Evolutionary conservation across 2,797 vertebrate genomes (phyloP), one percentile per base, ranked within the genome.

Genomic region (Cryptoprocta ferox): DNA sequence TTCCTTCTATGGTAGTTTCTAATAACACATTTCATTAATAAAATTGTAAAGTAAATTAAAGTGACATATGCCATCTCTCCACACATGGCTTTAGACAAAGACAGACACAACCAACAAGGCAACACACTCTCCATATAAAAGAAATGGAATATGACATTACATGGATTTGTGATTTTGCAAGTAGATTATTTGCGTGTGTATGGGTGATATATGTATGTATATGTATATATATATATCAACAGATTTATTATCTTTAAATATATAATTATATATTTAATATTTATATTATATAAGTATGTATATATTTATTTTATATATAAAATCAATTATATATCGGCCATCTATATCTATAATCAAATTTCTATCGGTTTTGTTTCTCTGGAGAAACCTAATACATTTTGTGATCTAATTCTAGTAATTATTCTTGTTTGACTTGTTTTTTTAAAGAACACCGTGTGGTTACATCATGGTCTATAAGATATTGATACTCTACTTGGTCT

Each of bases 131-230:
- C 3, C 65, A 3, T 63, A 63, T 2, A 78, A 11, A 21, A 88
- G 16, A 28, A 42, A 65, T 75, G 6, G 10, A 48, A 30, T 53
- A 90, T n/a, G 2, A 48, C 5, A 88, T 61, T 66, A 81, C 3
- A 88, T 13, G 66, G 48, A 95, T 66, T 61, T 83, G 26, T 83
- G 65, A 39, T 63, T 95, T 92, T 95, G 13, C 24, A 95, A 91
- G n/a, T 71, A 53, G 26, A 82, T 16, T 42, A 35, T 84, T 4
- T 68, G 15, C 35, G 2, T 70, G 7, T 80, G 53, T 89, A 19
- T 56, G 2, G 37, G 14, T 50, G 2, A 76, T 11, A 75, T 18
- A 56, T 48, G 15, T 48, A 48, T 48, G 12, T 42, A 42, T 42
- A 42, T 48, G 12, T 48, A 13, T 48, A 48, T 16, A 42, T 73